phyloP scores from a whole-genome alignment of 2,888 invertebrate species.

The Formica aserva region DNA sequence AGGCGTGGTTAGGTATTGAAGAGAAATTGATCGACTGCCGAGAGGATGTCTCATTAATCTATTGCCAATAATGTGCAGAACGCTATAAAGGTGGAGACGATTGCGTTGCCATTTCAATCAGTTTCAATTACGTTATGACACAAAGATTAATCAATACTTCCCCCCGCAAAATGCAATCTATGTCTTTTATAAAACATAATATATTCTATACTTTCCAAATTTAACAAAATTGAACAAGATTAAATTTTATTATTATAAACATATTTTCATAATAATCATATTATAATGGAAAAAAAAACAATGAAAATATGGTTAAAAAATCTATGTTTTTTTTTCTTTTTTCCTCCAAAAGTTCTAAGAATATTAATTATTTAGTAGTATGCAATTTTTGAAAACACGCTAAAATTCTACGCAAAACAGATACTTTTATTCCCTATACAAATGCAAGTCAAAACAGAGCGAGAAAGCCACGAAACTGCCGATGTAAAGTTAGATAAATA shows the following conservation, averaged over 20 bases:
- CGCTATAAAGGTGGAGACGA: conserved; percentile 44
- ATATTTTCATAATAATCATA: background rate
- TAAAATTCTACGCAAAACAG: background rate
- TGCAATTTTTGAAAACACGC: background rate
- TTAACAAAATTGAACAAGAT: background rate
- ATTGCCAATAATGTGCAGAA: conserved; percentile 52
- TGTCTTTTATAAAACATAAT: background rate
- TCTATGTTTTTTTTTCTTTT: too few relatives aligned
- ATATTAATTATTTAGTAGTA: background rate
- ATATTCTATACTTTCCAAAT: background rate
- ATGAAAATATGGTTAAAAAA: background rate
- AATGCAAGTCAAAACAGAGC: conserved; percentile 3
- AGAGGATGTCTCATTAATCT: conserved; percentile 62
- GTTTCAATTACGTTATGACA: conserved; percentile 42
- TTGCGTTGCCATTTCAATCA: conserved; percentile 38
- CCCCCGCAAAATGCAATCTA: background rate
- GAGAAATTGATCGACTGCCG: conserved; percentile 61
- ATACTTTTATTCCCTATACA: conserved; percentile 3
- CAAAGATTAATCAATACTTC: conserved; percentile 30
- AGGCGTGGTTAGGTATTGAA: conserved; percentile 26
- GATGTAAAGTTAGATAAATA: conserved; percentile 43
- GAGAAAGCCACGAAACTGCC: background rate
- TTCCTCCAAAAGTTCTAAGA: too few relatives aligned
- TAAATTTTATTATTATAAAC: background rate
- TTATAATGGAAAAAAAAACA: background rate